Evolutionary conservation across 2,797 vertebrate genomes (phyloP).

Genomic region (Phoxinus dragarum): DNA sequence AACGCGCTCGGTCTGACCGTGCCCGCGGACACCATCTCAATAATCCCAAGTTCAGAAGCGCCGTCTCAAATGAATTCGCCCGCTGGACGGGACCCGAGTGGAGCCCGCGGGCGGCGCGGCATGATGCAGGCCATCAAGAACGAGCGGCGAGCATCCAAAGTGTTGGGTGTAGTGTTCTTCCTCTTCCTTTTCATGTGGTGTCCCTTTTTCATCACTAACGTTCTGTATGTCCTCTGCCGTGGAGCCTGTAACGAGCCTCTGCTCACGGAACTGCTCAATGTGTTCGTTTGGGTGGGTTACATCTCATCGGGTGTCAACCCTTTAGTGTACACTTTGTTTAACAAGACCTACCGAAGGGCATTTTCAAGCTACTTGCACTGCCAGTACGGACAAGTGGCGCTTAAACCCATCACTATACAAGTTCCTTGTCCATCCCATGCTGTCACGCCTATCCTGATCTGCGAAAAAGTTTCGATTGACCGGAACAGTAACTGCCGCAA

Average conservation of each 20-base stretch:
- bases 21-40: conserved; percentile 81
- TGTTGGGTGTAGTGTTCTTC: conserved; percentile 97
- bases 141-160: conserved; percentile 94
- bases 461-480: conserved; percentile 67
- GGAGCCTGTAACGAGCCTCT: conserved; percentile 86
- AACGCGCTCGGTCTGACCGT: conserved; percentile 63
- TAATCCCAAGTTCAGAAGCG: conserved; percentile 84
- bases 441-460: conserved; percentile 72
- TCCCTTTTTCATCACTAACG: conserved; percentile 97
- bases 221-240: conserved; percentile 91
- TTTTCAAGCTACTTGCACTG: conserved; percentile 96
- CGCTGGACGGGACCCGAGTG: conserved; percentile 75
- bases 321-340: conserved; percentile 97
- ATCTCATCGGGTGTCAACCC: conserved; percentile 97
- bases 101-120: conserved; percentile 85
- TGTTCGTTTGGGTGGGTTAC: conserved; percentile 98
- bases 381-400: conserved; percentile 75
- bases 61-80: conserved; percentile 89
- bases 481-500: conserved; percentile 86
- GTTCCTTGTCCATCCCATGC: conserved; percentile 72
- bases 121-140: conserved; percentile 99
- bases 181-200: conserved; percentile 99
- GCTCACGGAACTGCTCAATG: conserved; percentile 90
- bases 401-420: conserved; percentile 60
- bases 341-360: conserved; percentile 93